A percentile compares a stretch with the other conserved stretches of the same genome.
Evolutionary conservation across 2,113 vertebrate genomes (phyloP).

Genomic region (Poicephalus gulielmi): DNA sequence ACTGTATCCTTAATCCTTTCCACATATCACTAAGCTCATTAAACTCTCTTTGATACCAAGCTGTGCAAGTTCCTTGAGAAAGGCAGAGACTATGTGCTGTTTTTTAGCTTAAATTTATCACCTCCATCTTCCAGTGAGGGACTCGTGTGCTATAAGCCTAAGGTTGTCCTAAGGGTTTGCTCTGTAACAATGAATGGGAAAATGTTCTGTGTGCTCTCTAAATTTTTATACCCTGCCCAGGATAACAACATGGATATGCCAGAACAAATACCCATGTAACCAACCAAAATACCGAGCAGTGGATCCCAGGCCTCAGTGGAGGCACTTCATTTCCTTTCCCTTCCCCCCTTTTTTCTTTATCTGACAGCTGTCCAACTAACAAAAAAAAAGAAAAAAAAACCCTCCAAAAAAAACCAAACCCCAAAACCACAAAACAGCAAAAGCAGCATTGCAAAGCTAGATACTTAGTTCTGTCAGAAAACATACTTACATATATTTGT

Average conservation of each 20-base stretch:
- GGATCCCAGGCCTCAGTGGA: not conserved
- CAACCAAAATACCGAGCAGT: conserved; percentile 18
- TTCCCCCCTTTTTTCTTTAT: not conserved
- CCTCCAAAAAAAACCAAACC: too few relatives aligned
- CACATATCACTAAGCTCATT: conserved; percentile 64
- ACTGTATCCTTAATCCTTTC: conserved; percentile 61
- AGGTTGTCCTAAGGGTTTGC: not conserved
- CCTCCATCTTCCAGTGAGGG: not conserved
- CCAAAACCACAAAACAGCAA: not conserved
- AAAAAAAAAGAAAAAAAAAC: not conserved
- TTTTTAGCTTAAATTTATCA: conserved; percentile 11
- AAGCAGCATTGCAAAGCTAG: not conserved
- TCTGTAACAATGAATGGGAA: conserved; percentile 57
- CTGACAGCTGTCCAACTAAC: not conserved
- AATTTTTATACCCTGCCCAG: conserved; percentile 55
- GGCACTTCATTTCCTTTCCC: conserved; percentile 51
- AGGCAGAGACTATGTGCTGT: not conserved
- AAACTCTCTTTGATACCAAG: conserved; percentile 62
- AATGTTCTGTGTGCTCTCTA: conserved; percentile 11
- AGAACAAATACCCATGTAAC: conserved; percentile 55
- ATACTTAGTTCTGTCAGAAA: not conserved
- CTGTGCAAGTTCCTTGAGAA: conserved; percentile 46
- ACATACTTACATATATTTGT: not conserved
- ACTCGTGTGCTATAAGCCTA: not conserved
- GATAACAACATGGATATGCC: conserved; percentile 35